phyloP scores from a whole-genome alignment of 2,797 vertebrate species.

The Malurus splendens region DNA sequence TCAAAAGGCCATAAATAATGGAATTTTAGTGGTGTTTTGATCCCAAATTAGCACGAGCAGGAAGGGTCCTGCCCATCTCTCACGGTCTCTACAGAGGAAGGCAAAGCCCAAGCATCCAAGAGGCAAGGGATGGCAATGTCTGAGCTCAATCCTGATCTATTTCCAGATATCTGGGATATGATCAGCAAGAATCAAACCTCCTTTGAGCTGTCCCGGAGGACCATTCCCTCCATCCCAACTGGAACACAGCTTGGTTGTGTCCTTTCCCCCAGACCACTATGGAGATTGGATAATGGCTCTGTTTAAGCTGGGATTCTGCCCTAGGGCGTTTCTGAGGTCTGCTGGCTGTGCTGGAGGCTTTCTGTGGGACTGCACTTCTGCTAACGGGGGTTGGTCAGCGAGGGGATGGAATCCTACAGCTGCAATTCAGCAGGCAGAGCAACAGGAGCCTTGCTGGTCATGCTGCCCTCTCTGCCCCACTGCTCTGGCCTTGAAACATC shows the following conservation, averaged over 20 bases:
- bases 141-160: neutral
- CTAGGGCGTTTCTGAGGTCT: neutral
- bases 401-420: neutral
- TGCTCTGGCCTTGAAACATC: neutral
- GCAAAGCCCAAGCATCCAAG: neutral
- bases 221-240: accelerated
- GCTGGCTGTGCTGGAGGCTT: neutral
- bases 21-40: neutral
- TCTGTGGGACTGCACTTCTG: neutral
- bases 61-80: neutral
- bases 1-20: neutral
- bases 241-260: accelerated
- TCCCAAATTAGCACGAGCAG: accelerated
- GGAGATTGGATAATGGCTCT: neutral
- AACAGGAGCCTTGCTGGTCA: accelerated
- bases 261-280: neutral
- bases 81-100: accelerated
- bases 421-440: neutral
- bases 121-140: neutral
- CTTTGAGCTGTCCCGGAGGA: accelerated
- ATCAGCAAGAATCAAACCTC: neutral
- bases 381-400: neutral
- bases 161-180: neutral
- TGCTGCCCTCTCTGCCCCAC: neutral
- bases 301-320: neutral